These are phyloP conservation scores for Odobenus rosmarus DNA, from an alignment of 2,113 vertebrate species.

Conservation along the genomic window DNA sequence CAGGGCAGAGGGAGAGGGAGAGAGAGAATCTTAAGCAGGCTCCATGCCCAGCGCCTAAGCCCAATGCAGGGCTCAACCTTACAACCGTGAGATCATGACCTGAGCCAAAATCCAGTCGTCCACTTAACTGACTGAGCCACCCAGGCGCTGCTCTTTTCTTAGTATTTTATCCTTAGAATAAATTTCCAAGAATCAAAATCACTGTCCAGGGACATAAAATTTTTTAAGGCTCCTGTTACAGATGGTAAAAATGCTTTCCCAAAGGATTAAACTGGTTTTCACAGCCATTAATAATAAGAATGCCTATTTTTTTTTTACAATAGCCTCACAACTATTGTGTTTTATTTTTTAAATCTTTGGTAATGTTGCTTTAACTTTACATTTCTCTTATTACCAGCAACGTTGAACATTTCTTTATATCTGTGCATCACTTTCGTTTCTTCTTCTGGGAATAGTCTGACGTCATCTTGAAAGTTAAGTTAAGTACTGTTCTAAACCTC, in stretches of 20 bases:
- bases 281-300: neutral
- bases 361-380: conserved; percentile 45
- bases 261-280: neutral
- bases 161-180: conserved; percentile 24
- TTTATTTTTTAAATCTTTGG: conserved; percentile 8
- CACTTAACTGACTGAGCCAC: neutral
- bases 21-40: neutral
- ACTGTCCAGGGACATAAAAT: neutral
- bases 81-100: neutral
- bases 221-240: neutral
- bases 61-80: too few species aligned
- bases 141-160: neutral
- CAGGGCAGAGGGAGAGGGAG: neutral
- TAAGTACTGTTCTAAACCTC: conserved; percentile 74
- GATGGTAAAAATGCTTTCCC: neutral
- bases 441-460: conserved; percentile 64
- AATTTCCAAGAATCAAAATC: conserved; percentile 32
- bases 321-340: neutral
- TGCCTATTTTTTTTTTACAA: neutral
- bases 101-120: neutral
- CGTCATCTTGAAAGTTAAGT: conserved; percentile 67
- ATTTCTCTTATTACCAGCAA: conserved; percentile 61
- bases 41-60: neutral
- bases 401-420: conserved; percentile 59
- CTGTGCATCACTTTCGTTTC: conserved; percentile 56